Percentiles rank a stretch among this genome's conserved stretches.
Conservation (phyloP, 2,113 vertebrate genomes). For the Smithornis capensis region DNA sequence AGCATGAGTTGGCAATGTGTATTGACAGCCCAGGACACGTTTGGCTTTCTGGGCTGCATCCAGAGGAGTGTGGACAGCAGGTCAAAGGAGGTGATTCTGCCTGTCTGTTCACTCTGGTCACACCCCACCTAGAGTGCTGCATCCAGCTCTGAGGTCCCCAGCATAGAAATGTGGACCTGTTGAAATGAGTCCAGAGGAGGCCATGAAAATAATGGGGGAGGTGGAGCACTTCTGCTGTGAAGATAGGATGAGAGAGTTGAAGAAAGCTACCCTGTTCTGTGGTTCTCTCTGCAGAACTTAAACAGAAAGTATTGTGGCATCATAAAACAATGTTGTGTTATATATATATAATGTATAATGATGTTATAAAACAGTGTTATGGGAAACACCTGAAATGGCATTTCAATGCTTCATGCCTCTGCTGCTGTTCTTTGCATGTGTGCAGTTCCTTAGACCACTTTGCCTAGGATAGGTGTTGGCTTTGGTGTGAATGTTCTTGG, state of each 20-base stretch:
- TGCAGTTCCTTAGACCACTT: not conserved
- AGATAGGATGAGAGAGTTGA: not conserved
- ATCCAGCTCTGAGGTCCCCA: not conserved
- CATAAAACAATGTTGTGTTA: not conserved
- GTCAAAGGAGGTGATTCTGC: not conserved
- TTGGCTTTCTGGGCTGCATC: not conserved
- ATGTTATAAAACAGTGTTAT: no score
- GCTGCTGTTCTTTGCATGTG: not conserved
- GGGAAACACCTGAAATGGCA: not conserved
- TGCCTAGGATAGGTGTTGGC: not conserved
- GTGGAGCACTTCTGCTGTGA: not conserved
- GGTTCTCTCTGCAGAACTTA: not conserved
- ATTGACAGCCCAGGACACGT: rapidly evolving
- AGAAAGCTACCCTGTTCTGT: not conserved
- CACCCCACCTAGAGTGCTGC: not conserved
- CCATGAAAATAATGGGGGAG: not conserved
- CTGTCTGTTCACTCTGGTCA: not conserved
- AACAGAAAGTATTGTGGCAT: not conserved
- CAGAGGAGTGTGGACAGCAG: not conserved
- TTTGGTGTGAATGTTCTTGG: not conserved
- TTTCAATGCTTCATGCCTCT: not conserved
- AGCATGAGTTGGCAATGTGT: not conserved
- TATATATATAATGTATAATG: no score
- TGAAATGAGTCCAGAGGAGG: not conserved
- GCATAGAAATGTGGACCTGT: not conserved